These are phyloP conservation scores for Paratilapia polleni DNA, from an alignment of 2,113 vertebrate species.

Conservation along the genomic window DNA sequence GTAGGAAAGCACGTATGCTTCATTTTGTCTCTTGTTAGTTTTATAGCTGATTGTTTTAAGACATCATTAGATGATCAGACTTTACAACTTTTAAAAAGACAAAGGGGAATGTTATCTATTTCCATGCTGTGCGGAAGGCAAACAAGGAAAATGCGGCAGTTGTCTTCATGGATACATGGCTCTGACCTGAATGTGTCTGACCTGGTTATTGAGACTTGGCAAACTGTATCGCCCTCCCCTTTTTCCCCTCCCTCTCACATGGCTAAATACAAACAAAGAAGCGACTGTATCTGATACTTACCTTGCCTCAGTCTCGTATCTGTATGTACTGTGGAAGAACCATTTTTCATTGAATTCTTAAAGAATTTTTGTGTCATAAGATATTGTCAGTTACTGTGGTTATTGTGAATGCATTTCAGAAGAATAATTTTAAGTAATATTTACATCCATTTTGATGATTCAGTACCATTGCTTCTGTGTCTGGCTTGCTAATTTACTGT, in stretches of 20 bases:
- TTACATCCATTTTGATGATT: background rate
- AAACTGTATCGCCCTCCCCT: slow-evolving; percentile 29
- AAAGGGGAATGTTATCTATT: background rate
- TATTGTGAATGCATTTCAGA: background rate
- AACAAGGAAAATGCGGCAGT: slow-evolving; percentile 23
- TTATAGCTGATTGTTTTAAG: background rate
- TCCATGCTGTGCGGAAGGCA: slow-evolving; percentile 20
- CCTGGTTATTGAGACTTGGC: slow-evolving; percentile 66
- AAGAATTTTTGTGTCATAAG: background rate
- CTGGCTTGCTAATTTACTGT: background rate
- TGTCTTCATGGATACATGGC: slow-evolving; percentile 40
- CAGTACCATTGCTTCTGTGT: background rate
- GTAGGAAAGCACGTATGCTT: background rate
- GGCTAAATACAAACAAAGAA: slow-evolving; percentile 17
- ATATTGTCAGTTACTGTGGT: background rate
- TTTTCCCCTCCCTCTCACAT: background rate
- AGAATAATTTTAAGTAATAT: background rate
- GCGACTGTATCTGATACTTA: slow-evolving; percentile 1
- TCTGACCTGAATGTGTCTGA: slow-evolving; percentile 75
- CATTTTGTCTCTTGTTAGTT: background rate
- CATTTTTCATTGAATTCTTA: background rate
- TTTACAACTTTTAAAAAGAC: slow-evolving; percentile 22
- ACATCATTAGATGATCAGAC: slow-evolving; percentile 13
- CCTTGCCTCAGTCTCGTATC: background rate
- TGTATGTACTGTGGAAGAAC: background rate